A percentile compares a stretch with the other conserved stretches of the same genome.
phyloP scores from a whole-genome alignment of 2,888 invertebrate species.

The Agrotis puta region DNA sequence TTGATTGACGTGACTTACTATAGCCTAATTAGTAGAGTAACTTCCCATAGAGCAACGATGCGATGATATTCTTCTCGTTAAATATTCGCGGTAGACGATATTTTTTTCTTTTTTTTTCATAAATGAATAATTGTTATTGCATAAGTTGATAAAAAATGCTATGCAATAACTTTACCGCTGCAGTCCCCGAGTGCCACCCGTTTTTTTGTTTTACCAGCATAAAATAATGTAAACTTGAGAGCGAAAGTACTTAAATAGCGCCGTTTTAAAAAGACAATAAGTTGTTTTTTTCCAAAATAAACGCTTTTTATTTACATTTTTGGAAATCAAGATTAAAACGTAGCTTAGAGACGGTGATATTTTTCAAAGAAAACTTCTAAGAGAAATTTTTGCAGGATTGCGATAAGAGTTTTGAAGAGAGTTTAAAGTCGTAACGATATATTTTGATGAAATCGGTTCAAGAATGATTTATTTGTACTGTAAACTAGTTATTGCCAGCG shows the following conservation, averaged over 20 bases:
- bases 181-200: too few species aligned
- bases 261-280: not conserved
- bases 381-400: constrained; percentile 6
- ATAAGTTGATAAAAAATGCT: too few species aligned
- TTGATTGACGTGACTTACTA: too few species aligned
- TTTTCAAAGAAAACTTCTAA: constrained; percentile 25
- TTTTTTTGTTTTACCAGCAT: too few species aligned
- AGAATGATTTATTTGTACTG: not conserved
- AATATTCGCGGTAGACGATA: too few species aligned
- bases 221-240: not conserved
- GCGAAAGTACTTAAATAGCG: not conserved
- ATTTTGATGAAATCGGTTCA: not conserved
- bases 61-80: too few species aligned
- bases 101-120: too few species aligned
- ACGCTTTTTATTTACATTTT: not conserved
- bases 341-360: not conserved
- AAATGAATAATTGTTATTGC: too few species aligned
- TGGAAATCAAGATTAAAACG: not conserved
- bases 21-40: too few species aligned
- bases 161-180: too few species aligned
- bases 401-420: not conserved
- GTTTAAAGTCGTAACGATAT: not conserved
- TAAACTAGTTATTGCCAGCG: not conserved
- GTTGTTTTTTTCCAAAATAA: not conserved
- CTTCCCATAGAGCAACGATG: too few species aligned